Evolutionary conservation across 2,113 vertebrate genomes (phyloP).

Genomic region (Isurus oxyrinchus): DNA sequence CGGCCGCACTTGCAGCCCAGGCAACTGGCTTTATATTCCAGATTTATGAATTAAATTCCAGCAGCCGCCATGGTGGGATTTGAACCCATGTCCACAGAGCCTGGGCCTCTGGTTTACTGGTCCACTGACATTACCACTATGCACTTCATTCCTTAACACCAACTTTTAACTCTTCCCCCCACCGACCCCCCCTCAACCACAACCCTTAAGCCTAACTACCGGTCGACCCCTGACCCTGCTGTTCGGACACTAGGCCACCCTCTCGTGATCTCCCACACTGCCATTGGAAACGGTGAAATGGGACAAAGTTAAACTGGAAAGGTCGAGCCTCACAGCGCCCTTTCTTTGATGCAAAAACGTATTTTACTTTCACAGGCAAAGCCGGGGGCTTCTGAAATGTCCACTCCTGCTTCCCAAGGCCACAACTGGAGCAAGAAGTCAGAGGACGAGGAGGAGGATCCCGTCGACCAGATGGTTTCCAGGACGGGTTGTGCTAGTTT

Average conservation of each 20-base stretch:
- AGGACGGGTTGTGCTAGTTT: conserved; percentile 71
- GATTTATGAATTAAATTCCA: too few species aligned
- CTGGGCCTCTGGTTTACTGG: too few species aligned
- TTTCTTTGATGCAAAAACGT: not conserved
- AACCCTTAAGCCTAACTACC: not conserved
- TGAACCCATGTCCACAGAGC: too few species aligned
- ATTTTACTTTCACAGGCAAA: not conserved
- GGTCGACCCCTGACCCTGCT: not conserved
- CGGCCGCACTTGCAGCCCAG: too few species aligned
- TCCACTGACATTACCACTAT: too few species aligned
- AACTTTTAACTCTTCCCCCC: not conserved
- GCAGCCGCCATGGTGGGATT: too few species aligned
- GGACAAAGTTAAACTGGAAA: not conserved
- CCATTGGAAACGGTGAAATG: not conserved
- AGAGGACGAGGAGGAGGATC: conserved; percentile 67
- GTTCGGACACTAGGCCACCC: too few species aligned
- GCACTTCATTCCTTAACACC: not conserved
- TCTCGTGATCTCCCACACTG: not conserved
- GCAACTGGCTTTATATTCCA: too few species aligned
- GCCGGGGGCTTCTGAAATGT: conserved; percentile 47
- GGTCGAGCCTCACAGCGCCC: not conserved
- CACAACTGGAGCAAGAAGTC: conserved; percentile 59
- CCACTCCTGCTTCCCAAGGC: conserved; percentile 48
- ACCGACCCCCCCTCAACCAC: too few species aligned
- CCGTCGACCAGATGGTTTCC: conserved; percentile 70